These are phyloP conservation scores for Antidorcas marsupialis DNA, from an alignment of 2,113 vertebrate genomes.

Conservation along the genomic window DNA sequence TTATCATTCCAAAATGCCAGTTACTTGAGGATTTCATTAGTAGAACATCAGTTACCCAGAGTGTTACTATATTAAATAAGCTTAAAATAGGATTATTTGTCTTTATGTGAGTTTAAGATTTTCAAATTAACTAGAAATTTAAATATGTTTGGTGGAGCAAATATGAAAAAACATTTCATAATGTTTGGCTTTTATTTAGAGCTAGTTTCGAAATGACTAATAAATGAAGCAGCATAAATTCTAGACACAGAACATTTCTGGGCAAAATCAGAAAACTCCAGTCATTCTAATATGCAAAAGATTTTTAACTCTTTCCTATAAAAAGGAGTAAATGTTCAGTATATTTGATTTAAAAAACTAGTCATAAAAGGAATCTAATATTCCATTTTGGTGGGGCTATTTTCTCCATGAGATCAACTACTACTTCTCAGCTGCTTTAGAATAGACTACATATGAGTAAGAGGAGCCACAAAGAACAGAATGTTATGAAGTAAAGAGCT, in stretches of 20 bases:
- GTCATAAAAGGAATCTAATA: constrained; percentile 33
- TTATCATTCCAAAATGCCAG: neutral
- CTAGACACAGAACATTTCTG: constrained; percentile 63
- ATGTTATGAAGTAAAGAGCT: constrained; percentile 45
- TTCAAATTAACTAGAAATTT: constrained; percentile 37
- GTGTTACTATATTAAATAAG: neutral
- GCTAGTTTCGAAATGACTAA: constrained; percentile 72
- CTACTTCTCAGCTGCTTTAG: constrained; percentile 37
- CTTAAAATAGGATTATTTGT: constrained; percentile 21
- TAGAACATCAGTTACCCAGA: neutral
- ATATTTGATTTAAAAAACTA: constrained; percentile 48
- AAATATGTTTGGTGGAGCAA: neutral
- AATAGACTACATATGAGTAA: constrained; percentile 3
- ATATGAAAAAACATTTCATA: constrained; percentile 12
- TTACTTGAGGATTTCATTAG: neutral
- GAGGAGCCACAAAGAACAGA: constrained; percentile 38
- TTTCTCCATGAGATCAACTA: constrained; percentile 58
- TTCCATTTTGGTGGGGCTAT: constrained; percentile 41
- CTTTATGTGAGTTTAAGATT: neutral
- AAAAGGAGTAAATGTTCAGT: constrained; percentile 26
- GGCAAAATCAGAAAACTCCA: constrained; percentile 63
- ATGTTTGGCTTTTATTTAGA: constrained; percentile 45
- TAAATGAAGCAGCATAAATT: constrained; percentile 73
- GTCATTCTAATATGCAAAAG: constrained; percentile 2
- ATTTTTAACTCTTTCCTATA: constrained; percentile 70